Conservation (phyloP, 1,140 invertebrate species). For the Drosophila rufa region DNA sequence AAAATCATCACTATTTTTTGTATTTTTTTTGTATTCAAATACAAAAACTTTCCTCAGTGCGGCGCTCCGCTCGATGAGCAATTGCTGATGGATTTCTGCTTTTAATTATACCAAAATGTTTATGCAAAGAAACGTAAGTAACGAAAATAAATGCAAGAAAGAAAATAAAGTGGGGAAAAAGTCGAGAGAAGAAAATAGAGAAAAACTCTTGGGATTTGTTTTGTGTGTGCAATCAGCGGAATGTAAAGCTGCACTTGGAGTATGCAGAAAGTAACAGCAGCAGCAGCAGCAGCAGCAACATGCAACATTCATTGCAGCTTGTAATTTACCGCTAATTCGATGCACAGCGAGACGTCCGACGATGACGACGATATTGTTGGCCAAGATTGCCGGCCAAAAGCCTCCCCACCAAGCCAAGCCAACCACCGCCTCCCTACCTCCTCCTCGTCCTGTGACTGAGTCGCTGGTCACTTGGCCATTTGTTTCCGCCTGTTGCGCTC, state of each 20-base stretch:
- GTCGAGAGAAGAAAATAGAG: slow-evolving; percentile 22
- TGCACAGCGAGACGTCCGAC: slow-evolving; percentile 55
- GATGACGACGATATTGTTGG: slow-evolving; percentile 37
- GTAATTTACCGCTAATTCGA: slow-evolving; percentile 82
- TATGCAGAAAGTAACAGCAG: slow-evolving; percentile 58
- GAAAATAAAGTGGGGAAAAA: not conserved
- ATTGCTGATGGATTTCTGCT: slow-evolving; percentile 53
- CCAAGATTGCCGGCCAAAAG: slow-evolving; percentile 4
- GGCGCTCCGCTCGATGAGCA: slow-evolving; percentile 46
- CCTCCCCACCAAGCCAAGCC: no score
- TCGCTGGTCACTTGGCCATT: slow-evolving; percentile 55
- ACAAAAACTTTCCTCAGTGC: slow-evolving; percentile 34
- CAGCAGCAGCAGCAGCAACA: slow-evolving; percentile 38
- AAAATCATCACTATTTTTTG: not conserved
- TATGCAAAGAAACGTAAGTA: slow-evolving; percentile 42
- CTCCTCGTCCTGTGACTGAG: slow-evolving; percentile 1
- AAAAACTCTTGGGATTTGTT: slow-evolving; percentile 58
- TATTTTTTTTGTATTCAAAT: slow-evolving; percentile 1
- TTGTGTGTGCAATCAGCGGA: slow-evolving; percentile 72
- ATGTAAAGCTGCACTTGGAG: slow-evolving; percentile 47
- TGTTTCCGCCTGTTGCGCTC: slow-evolving; percentile 71
- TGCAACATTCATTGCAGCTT: slow-evolving; percentile 53
- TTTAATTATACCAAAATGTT: slow-evolving; percentile 65
- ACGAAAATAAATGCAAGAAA: not conserved
- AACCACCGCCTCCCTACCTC: not conserved